Evolutionary conservation across 2,888 invertebrate species (phyloP), one percentile per base, ranked within the genome.

Genomic region (Graphium colonna): DNA sequence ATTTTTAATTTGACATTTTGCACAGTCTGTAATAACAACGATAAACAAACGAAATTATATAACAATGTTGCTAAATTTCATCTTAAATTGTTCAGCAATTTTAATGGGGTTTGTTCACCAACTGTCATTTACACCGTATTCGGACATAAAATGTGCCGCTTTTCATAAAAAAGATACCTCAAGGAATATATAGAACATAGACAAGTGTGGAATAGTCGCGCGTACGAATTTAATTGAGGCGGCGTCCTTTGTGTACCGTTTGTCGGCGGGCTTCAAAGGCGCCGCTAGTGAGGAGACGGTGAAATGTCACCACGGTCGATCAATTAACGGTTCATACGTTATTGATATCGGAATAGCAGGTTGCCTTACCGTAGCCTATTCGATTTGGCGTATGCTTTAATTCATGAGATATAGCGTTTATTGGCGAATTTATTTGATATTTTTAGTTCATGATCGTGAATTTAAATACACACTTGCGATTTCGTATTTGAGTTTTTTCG

Each of bases 231-330:
- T 84, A 89, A 88, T 82, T 78, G 79, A 67, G 72, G 68, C 87
- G 87, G 88, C 64, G 39, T 68, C 73, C 79, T 86, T 87, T 84
- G 80, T 74, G 68, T n/a, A 60, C 49, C 55, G 64, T 71, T 79
- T 75, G 81, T 77, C 79, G 70, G 71, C 50, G 38, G 50, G 56
- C 69, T 76, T 83, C 82, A 88, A 86, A 88, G 70, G 64, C 21
- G 72, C 84, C 84, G 85, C 77, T 56, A 67, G 78, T 78, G 79
- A 76, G 73, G 72, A 75, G 71, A 74, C 78, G 63, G 75, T 75
- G 75, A 87, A 88, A 89, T 89, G 87, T 89, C 88, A 87, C 87
- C 87, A 79, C 79, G 80, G 77, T 80, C 77, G 70, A 79, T 81
- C 82, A 84, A 86, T 87, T 87, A 87, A 80, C 77, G 70, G 75